These are phyloP conservation scores for Mormyrops boulengeri DNA, from an alignment of 2,797 vertebrate species.

Conservation along the genomic window DNA sequence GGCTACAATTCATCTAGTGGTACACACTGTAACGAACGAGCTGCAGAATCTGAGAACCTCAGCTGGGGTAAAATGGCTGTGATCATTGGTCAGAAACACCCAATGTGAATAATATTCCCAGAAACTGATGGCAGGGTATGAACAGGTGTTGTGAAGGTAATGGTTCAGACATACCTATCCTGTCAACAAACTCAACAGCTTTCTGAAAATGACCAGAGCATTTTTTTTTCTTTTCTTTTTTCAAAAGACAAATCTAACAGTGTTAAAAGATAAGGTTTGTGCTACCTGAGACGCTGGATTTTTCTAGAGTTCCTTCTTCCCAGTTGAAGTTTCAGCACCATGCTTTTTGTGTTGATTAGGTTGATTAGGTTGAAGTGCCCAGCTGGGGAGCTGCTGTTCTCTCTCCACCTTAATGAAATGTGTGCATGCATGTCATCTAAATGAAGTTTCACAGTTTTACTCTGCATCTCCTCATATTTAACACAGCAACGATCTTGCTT, in stretches of 20 bases:
- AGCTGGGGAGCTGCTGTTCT: not conserved
- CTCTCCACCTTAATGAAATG: not conserved
- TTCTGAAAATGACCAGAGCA: not conserved
- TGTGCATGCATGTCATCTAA: not conserved
- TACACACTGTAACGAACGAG: not conserved
- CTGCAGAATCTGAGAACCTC: not conserved
- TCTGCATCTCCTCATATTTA: not conserved
- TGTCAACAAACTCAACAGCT: not conserved
- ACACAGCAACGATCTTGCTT: not conserved
- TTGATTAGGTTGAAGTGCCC: not conserved
- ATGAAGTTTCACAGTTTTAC: not conserved
- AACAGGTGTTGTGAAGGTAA: not conserved
- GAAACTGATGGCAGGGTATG: not conserved
- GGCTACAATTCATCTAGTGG: not conserved
- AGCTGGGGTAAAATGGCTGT: not conserved
- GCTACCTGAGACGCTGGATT: not conserved
- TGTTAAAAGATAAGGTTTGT: not conserved
- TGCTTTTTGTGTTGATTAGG: not conserved
- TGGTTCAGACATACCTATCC: not conserved
- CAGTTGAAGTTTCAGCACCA: not conserved
- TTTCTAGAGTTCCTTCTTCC: not conserved
- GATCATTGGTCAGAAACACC: not conserved
- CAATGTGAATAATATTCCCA: not conserved
- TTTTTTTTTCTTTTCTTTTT: not conserved
- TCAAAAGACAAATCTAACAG: not conserved